Base-by-base conservation (phyloP, 64 coral and sea anemone genomes). In the Actinia tenebrosa region DNA sequence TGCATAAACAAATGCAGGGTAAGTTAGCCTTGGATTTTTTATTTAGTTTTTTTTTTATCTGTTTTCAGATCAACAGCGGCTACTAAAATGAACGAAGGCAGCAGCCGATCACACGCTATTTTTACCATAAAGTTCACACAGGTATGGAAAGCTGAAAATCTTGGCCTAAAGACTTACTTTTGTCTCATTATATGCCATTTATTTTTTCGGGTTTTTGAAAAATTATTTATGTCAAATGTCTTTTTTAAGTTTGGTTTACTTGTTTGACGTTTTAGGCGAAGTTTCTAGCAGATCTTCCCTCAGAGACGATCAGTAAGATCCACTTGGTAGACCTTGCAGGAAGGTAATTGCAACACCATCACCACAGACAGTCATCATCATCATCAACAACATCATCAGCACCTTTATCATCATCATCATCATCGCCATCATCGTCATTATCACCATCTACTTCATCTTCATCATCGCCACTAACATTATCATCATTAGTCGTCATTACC, bases 271-370 rank as follows among this genome's bases (percentile, higher is more conserved):
- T 89, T 86, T 77, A 99, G 97, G 97, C 97, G 18, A 94, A 93
- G 14, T 99, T 99, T 83, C 78, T 93, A 53, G 86, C 86, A 59
- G 93, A 99, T 80, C 89, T 99, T 89, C 97, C 97, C 16, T 95
- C 93, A 37, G 97, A 99, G 71, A 99, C 97, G 16, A 94, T 99
- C 16, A 99, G 97, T 84, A 99, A 95, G 82, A 99, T 99, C 44
- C 93, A 99, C 45, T 77, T 99, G 50, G 97, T 99, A 7, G 97
- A 99, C 86, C 77, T 99, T 22, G 97, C 97, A 60, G 97, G 97
- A 77, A 99, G 97, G 97, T 99, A 86, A 80, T 50, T 7, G 5
- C 5, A 6, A 66, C 9, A 22, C 3, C 5, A 13, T 66, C 63
- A n/a, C 22, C 63, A 4, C 20, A 5, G 63, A 4, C 62, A 66